Percentiles rank a stretch among this genome's conserved stretches.
phyloP scores from a whole-genome alignment of 2,113 vertebrate species.

The Egretta garzetta region DNA sequence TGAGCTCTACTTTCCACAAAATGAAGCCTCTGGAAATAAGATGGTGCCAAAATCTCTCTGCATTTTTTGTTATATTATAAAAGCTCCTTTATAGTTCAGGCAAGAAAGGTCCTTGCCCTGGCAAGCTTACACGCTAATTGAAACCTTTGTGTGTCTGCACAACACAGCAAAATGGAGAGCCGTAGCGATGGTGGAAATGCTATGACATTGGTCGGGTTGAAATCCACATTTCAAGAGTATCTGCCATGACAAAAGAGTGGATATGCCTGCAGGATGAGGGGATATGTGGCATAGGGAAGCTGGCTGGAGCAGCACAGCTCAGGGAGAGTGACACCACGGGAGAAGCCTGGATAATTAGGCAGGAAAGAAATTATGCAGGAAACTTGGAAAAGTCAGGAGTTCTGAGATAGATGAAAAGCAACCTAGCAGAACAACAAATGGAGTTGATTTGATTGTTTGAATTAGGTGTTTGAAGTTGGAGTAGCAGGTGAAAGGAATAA shows the following conservation, averaged over 20 bases:
- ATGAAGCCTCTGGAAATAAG: conserved; percentile 16
- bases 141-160: neutral
- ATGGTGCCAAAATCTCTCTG: neutral
- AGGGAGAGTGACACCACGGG: neutral
- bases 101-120: neutral
- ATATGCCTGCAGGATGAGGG: neutral
- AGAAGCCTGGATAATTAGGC: neutral
- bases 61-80: neutral
- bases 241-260: neutral
- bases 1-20: neutral
- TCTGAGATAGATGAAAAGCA: neutral
- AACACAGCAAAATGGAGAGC: neutral
- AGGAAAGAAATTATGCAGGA: neutral
- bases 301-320: accelerated
- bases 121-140: neutral
- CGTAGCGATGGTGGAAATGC: neutral
- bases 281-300: neutral
- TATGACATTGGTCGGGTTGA: neutral
- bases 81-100: neutral
- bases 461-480: neutral
- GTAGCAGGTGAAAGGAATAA: neutral
- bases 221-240: neutral
- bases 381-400: neutral
- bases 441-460: neutral
- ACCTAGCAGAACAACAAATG: neutral